phyloP scores from a whole-genome alignment of 2,888 invertebrate species.

The Cerceris rybyensis region DNA sequence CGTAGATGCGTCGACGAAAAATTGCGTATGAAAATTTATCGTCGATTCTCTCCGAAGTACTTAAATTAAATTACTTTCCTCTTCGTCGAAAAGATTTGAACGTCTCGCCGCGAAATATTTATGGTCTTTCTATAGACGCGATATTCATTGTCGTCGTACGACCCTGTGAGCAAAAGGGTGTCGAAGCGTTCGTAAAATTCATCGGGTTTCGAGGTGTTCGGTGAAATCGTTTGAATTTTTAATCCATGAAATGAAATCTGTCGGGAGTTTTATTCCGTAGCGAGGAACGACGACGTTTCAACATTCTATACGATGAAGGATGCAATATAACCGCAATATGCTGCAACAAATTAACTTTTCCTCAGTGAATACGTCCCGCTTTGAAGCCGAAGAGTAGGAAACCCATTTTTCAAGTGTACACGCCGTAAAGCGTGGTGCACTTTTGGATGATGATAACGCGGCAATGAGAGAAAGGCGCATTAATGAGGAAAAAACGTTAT shows the following conservation, averaged over 20 bases:
- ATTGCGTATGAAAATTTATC: not conserved
- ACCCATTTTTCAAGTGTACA: not conserved
- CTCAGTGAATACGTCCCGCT: not conserved
- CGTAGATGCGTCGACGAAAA: no score
- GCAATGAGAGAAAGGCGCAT: not conserved
- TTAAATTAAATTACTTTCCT: not conserved
- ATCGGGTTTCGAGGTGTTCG: not conserved
- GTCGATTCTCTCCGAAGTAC: not conserved
- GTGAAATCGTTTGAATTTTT: conserved; percentile 49
- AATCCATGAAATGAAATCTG: conserved; percentile 47
- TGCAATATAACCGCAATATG: conserved; percentile 10
- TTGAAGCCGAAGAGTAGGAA: not conserved
- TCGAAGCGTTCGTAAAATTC: conserved; percentile 25
- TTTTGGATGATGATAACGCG: not conserved
- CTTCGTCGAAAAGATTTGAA: conserved; percentile 30
- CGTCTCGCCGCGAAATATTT: no score
- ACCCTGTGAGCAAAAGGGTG: no score
- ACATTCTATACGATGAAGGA: not conserved
- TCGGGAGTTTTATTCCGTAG: conserved; percentile 15
- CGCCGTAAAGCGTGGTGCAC: not conserved
- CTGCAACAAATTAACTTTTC: conserved; percentile 31
- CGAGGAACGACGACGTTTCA: no score
- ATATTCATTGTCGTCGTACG: no score
- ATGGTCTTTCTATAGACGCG: no score
- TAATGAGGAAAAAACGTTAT: not conserved